phyloP scores from a whole-genome alignment of 2,888 invertebrate species.

The Sericinus montela region DNA sequence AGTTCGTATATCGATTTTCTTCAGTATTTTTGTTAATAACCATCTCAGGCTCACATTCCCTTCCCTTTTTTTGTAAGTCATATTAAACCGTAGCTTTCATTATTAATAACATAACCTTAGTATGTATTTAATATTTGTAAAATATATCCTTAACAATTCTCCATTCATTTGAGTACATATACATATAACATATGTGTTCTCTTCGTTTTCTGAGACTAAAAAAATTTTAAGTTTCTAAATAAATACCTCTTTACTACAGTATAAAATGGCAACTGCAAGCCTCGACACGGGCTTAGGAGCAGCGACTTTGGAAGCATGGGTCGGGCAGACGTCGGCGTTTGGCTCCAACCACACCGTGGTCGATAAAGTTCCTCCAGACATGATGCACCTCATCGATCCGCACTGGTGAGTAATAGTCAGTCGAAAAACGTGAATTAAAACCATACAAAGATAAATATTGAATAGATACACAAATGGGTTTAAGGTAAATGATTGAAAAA shows the following conservation, averaged over 20 bases:
- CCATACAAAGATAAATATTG: too few relatives aligned
- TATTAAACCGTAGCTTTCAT: slow-evolving; percentile 8
- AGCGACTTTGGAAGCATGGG: slow-evolving; percentile 71
- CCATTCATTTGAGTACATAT: too few relatives aligned
- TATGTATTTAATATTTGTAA: too few relatives aligned
- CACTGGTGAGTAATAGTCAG: slow-evolving; percentile 81
- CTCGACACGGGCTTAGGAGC: slow-evolving; percentile 68
- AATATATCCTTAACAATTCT: too few relatives aligned
- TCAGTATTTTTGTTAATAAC: slow-evolving; percentile 74
- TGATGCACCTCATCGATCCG: slow-evolving; percentile 87
- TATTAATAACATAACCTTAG: too few relatives aligned
- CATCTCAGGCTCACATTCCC: slow-evolving; percentile 55
- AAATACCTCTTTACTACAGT: slow-evolving; percentile 26
- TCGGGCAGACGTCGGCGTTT: slow-evolving; percentile 69
- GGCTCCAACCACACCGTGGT: slow-evolving; percentile 88
- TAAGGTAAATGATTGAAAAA: too few relatives aligned
- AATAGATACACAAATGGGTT: too few relatives aligned
- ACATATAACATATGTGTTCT: too few relatives aligned
- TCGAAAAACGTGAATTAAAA: too few relatives aligned
- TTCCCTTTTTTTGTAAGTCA: slow-evolving; percentile 44
- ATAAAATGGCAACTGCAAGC: slow-evolving; percentile 51
- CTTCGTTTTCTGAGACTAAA: too few relatives aligned
- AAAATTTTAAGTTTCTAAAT: slow-evolving; percentile 12
- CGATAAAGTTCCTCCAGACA: slow-evolving; percentile 87
- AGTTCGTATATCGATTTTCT: slow-evolving; percentile 78